Conservation (phyloP, 2,888 invertebrate genomes). For the Agapostemon virescens region DNA sequence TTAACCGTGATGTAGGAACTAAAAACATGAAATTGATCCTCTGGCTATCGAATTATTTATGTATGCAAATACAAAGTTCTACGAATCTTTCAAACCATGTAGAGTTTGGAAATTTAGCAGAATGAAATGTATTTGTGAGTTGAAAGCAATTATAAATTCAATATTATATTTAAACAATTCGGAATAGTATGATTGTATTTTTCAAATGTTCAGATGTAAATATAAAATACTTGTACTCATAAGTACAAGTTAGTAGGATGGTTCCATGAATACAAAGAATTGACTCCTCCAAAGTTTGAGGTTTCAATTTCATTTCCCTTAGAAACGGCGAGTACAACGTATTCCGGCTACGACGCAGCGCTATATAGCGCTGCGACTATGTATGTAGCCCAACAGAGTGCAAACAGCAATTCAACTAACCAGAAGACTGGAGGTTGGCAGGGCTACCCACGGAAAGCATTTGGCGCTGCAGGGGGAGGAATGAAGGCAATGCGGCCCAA, state of each 20-base stretch:
- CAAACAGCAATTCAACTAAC: slow-evolving; percentile 80
- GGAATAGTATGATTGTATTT: neutral
- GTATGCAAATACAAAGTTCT: slow-evolving; percentile 36
- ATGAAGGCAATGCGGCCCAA: slow-evolving; percentile 86
- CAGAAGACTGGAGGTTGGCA: slow-evolving; percentile 83
- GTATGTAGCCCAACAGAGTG: slow-evolving; percentile 91
- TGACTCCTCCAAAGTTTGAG: slow-evolving; percentile 76
- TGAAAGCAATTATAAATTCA: slow-evolving; percentile 6
- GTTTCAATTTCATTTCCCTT: slow-evolving; percentile 79
- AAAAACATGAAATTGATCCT: slow-evolving; percentile 76
- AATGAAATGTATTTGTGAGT: slow-evolving; percentile 14
- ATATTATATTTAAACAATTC: slow-evolving; percentile 14
- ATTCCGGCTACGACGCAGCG: slow-evolving; percentile 96
- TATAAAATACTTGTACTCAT: slow-evolving; percentile 23
- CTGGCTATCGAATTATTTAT: slow-evolving; percentile 50
- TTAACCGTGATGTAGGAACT: slow-evolving; percentile 62
- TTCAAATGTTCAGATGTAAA: slow-evolving; percentile 4
- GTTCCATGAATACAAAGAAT: slow-evolving; percentile 62
- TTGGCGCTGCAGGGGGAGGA: slow-evolving; percentile 80
- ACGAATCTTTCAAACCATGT: slow-evolving; percentile 44
- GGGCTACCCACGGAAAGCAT: slow-evolving; percentile 83
- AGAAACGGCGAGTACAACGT: slow-evolving; percentile 86
- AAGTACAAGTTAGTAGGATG: slow-evolving; percentile 46
- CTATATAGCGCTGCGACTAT: slow-evolving; percentile 97
- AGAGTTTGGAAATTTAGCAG: slow-evolving; percentile 47